Base-by-base conservation (phyloP, 30 jellyfish, hydroid and myxozoan species). In the Rhopilema esculentum region DNA sequence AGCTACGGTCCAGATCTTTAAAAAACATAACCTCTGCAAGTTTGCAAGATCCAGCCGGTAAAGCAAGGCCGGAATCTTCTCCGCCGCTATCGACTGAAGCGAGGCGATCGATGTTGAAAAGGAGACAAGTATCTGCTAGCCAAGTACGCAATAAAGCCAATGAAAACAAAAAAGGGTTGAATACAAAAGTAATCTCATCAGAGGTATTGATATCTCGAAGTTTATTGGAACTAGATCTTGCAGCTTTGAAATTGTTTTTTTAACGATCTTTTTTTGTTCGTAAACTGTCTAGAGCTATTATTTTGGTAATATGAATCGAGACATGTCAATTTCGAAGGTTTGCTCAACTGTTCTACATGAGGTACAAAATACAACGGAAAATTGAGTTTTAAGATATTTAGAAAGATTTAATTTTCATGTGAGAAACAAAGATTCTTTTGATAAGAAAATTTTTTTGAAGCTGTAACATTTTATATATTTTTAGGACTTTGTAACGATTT, bases 121-220 rank as follows among this genome's bases (percentile, higher is more conserved):
- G n/a, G 32, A 33, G 94, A 40, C 88, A 83, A 15, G 22, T 0
- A 1, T 85, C 94, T 19, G 94, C 94, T 26, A 78, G 69, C 57
- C 12, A 40, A 18, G 77, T 65, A 20, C 88, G 32, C 1, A 74
- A 82, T 29, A 25, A 69, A 7, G 29, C 25, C 33, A 18, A 19
- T 51, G 28, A 63, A 48, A 28, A 65, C 17, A 24, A 75, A 1
- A 83, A 23, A 32, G 27, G 48, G n/a, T 20, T 1, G 21, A 61
- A 68, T 0, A 30, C 82, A 6, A 85, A 16, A 75, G 94, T 75
- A 29, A 48, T 78, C 66, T 40, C 94, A 20, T 23, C 84, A 1
- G 69, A 85, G 94, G 94, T 85, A 85, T 24, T 31, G 50, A 8
- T 69, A 4, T 69, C 57, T 40, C 12, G 57, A 12, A 2, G 6